Evolutionary conservation across 2,797 vertebrate species (phyloP).

Genomic region (Scarus forsteni): DNA sequence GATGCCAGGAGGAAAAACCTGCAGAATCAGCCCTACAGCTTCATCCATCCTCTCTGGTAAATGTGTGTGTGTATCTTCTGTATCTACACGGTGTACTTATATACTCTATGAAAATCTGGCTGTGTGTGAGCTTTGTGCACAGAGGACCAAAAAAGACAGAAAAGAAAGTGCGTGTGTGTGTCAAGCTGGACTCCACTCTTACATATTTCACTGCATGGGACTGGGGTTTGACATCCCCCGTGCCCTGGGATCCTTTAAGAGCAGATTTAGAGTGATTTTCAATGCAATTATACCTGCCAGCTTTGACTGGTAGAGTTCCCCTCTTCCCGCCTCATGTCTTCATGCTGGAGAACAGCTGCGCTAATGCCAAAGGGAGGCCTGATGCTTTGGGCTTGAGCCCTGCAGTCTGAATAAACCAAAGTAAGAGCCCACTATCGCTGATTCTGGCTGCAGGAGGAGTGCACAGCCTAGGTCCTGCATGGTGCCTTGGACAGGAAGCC

Average conservation of each 20-base stretch:
- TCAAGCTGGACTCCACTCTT: conserved; percentile 67
- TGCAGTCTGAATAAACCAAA: conserved; percentile 32
- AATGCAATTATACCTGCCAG: conserved; percentile 87
- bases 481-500: conserved; percentile 56
- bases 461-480: conserved; percentile 35
- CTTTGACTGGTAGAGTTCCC: conserved; percentile 82
- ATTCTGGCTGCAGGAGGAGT: conserved; percentile 30
- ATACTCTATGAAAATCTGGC: conserved; percentile 31
- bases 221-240: conserved; percentile 75
- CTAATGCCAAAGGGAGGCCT: conserved; percentile 43
- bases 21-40: conserved; percentile 85
- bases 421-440: conserved; percentile 21
- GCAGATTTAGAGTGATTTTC: conserved; percentile 87
- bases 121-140: conserved; percentile 50
- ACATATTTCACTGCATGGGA: conserved; percentile 82
- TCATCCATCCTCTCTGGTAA: conserved; percentile 74
- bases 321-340: conserved; percentile 80
- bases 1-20: conserved; percentile 82
- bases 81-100: conserved; percentile 43
- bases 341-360: conserved; percentile 69
- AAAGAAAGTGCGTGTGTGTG: conserved; percentile 2
- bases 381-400: conserved; percentile 41
- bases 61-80: conserved; percentile 48
- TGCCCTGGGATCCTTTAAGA: conserved; percentile 80
- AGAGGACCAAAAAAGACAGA: conserved; percentile 20